Conservation (phyloP, 2,888 invertebrate genomes). For the Caenorhabditis zanzibari region DNA sequence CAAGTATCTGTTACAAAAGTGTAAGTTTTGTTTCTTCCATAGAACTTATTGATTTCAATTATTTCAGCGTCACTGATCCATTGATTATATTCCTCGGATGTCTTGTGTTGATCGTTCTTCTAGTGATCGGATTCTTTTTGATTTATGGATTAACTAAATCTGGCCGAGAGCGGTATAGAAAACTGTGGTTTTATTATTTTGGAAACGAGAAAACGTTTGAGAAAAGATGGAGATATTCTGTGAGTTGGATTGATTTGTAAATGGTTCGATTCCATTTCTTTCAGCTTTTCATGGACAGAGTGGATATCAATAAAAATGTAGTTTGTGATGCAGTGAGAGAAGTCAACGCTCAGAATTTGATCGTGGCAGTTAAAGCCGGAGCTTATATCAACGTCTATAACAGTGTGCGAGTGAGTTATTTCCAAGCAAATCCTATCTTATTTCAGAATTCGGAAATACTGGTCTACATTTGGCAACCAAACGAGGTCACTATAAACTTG, state of each 20-base stretch:
- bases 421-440: neutral
- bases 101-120: neutral
- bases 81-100: neutral
- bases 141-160: constrained; percentile 25
- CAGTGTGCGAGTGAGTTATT: neutral
- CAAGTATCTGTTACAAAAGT: neutral
- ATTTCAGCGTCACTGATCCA: neutral
- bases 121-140: neutral
- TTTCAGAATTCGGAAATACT: constrained; percentile 36
- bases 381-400: constrained; percentile 26
- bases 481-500: neutral
- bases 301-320: neutral
- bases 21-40: neutral
- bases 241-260: constrained; percentile 4
- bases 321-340: constrained; percentile 21
- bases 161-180: constrained; percentile 1
- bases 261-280: neutral
- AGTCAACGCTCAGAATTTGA: neutral
- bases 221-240: constrained; percentile 48
- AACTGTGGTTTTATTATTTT: constrained; percentile 24
- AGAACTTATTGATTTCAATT: neutral
- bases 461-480: constrained; percentile 24
- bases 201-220: constrained; percentile 19
- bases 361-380: constrained; percentile 1
- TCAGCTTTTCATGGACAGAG: constrained; percentile 19